A percentile compares a stretch with the other conserved stretches of the same genome.
Evolutionary conservation across 2,797 vertebrate species (phyloP).

Genomic region (Carapus acus): DNA sequence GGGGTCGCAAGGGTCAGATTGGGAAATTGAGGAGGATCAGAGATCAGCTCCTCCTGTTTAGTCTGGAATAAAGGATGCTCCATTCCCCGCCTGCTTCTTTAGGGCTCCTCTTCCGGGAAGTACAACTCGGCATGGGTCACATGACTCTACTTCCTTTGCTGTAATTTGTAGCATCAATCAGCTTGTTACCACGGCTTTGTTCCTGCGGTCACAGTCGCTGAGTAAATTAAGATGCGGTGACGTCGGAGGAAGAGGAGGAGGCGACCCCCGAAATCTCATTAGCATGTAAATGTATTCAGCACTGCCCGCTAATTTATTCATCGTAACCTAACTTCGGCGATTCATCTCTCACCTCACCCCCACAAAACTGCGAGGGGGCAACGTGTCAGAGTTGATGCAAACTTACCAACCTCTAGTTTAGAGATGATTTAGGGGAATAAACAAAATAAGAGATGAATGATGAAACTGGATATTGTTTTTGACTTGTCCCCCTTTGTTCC

Average conservation of each 20-base stretch:
- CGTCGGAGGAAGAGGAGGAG: slow-evolving; percentile 32
- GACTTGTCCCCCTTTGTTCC: no score
- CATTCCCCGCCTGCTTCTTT: slow-evolving; percentile 29
- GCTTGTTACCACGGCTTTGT: slow-evolving; percentile 42
- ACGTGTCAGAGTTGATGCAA: background rate
- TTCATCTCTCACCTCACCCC: slow-evolving; percentile 39
- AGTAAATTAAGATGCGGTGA: slow-evolving; percentile 49
- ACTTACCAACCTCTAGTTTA: no score
- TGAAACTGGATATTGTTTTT: no score
- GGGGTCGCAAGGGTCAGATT: slow-evolving; percentile 12
- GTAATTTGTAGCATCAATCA: slow-evolving; percentile 50
- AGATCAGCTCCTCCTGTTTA: slow-evolving; percentile 25
- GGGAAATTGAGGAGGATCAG: slow-evolving; percentile 23
- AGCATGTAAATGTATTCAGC: slow-evolving; percentile 61
- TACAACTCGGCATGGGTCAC: slow-evolving; percentile 33
- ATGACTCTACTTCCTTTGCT: slow-evolving; percentile 13
- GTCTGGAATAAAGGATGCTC: slow-evolving; percentile 38
- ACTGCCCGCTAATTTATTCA: slow-evolving; percentile 61
- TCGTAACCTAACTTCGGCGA: slow-evolving; percentile 52
- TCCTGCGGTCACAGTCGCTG: slow-evolving; percentile 32
- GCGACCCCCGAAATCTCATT: slow-evolving; percentile 54
- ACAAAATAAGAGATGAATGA: no score
- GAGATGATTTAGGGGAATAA: no score
- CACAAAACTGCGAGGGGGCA: no score
- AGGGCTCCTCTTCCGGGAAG: slow-evolving; percentile 29